Evolutionary conservation across 1,140 invertebrate species (phyloP).

Genomic region (Caerostris extrusa): DNA sequence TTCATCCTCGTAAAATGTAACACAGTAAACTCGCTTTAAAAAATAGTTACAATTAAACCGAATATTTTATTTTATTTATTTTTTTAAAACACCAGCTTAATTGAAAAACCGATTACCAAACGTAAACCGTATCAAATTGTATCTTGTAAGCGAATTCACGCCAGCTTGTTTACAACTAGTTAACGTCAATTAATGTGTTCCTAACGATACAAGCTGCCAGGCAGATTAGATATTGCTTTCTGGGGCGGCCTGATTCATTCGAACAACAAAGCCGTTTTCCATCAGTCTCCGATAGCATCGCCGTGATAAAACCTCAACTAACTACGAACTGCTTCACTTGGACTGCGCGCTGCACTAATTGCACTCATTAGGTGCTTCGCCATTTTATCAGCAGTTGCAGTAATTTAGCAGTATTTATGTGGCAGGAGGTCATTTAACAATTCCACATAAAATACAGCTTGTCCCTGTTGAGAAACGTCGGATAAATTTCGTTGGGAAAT

Average conservation of each 20-base stretch:
- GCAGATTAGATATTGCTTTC: not conserved
- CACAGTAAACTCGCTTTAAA: too few relatives aligned
- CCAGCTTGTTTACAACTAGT: not conserved
- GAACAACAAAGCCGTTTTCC: not conserved
- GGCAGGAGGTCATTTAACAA: not conserved
- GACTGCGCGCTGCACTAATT: not conserved
- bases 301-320: slow-evolving; percentile 47
- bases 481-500: not conserved
- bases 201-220: not conserved
- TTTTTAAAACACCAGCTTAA: too few relatives aligned
- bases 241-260: not conserved
- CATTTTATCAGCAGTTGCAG: slow-evolving; percentile 58
- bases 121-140: not conserved
- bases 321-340: not conserved
- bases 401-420: slow-evolving; percentile 45
- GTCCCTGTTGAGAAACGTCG: too few relatives aligned
- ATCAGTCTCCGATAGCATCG: slow-evolving; percentile 15
- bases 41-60: too few relatives aligned
- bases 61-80: too few relatives aligned
- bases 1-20: too few relatives aligned
- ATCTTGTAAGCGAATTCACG: not conserved
- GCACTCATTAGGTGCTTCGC: slow-evolving; percentile 55
- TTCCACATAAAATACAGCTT: not conserved
- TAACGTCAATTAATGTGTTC: not conserved
- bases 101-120: too few relatives aligned